Percentiles rank a stretch among this genome's conserved stretches.
These are phyloP conservation scores for Trichechus manatus DNA, from an alignment of 2,113 vertebrate genomes.

Conservation along the genomic window DNA sequence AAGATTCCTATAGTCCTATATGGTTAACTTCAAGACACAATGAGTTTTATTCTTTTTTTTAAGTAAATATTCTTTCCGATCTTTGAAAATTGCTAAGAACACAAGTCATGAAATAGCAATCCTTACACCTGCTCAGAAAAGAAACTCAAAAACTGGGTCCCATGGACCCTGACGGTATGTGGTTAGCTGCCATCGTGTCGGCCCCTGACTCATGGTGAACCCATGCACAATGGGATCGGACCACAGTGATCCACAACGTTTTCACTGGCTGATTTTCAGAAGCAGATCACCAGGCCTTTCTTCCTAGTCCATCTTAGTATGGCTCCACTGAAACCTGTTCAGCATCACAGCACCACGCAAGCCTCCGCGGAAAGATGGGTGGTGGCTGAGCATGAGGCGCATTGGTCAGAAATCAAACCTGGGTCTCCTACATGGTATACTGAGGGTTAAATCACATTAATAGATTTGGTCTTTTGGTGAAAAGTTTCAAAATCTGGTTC, in stretches of 20 bases:
- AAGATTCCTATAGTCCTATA: background rate
- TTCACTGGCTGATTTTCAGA: background rate
- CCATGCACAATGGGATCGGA: background rate
- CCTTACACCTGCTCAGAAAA: background rate
- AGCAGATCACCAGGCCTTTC: background rate
- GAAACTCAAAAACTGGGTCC: background rate
- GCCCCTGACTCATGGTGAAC: background rate
- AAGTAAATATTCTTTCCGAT: background rate
- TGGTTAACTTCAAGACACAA: background rate
- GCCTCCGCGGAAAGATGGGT: background rate
- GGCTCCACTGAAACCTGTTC: background rate
- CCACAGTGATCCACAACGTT: background rate
- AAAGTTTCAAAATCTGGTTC: conserved; percentile 34
- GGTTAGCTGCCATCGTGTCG: background rate
- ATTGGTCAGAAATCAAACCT: background rate
- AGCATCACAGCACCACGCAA: background rate
- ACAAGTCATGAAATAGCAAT: background rate
- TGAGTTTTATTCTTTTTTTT: background rate
- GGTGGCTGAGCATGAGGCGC: background rate
- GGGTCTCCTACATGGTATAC: background rate
- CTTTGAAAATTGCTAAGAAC: conserved; percentile 18
- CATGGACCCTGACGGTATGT: background rate
- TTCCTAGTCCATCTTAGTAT: background rate
- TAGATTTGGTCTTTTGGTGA: background rate
- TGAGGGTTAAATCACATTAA: background rate